Evolutionary conservation across 2,888 invertebrate genomes (phyloP).

Genomic region (Caenorhabditis sp.): DNA sequence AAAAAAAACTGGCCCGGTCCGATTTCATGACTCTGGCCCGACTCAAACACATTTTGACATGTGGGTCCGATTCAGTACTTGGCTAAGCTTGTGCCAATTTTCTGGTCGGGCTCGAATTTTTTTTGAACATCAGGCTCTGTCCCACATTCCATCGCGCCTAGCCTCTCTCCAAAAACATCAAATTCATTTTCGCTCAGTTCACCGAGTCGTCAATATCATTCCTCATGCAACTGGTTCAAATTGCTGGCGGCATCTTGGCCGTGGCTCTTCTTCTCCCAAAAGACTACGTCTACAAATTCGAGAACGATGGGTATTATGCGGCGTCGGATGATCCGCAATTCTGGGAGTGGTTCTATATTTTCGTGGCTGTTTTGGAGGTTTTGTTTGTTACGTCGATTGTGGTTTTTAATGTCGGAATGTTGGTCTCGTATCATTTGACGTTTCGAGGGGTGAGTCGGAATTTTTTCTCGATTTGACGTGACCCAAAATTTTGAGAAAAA

Average conservation of each 20-base stretch:
- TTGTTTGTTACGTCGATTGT: slow-evolving; percentile 22
- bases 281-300: slow-evolving; percentile 16
- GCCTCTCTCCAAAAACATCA: not conserved
- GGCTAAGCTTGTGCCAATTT: no score
- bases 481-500: no score
- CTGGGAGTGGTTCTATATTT: slow-evolving; percentile 18
- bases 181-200: slow-evolving; percentile 3
- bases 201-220: slow-evolving; percentile 10
- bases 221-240: slow-evolving; percentile 24
- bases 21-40: no score
- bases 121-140: no score
- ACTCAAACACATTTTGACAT: no score
- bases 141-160: no score
- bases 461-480: no score
- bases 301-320: slow-evolving; percentile 31
- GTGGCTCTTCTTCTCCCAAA: slow-evolving; percentile 15
- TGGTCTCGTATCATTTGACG: not conserved
- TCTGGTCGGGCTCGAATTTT: no score
- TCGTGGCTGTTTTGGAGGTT: slow-evolving; percentile 19
- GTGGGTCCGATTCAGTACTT: no score
- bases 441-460: not conserved
- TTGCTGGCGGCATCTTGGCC: slow-evolving; percentile 14
- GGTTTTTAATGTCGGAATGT: not conserved
- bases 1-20: no score
- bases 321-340: slow-evolving; percentile 18